phyloP scores from a whole-genome alignment of 2,113 vertebrate genomes.

The Ictidomys tridecemlineatus region DNA sequence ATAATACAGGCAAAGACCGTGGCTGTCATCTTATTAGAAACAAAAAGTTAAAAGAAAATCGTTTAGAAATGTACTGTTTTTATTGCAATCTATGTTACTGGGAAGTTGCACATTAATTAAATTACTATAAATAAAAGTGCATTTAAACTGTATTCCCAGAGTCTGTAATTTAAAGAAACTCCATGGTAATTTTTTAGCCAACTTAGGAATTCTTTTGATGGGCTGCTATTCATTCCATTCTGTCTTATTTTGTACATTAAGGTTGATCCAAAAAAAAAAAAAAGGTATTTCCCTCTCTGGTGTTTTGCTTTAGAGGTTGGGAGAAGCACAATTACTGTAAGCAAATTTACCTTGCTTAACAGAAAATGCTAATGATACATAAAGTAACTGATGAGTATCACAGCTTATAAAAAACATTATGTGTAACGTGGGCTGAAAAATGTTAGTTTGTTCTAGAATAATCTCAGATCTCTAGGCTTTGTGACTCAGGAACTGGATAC shows the following conservation, averaged over 20 bases:
- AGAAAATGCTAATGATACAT: constrained; percentile 40
- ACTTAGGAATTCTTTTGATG: constrained; percentile 28
- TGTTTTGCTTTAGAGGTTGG: constrained; percentile 40
- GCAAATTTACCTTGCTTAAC: neutral
- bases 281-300: neutral
- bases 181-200: neutral
- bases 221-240: neutral
- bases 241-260: constrained; percentile 39
- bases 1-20: neutral
- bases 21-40: constrained; percentile 35
- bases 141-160: constrained; percentile 16
- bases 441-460: constrained; percentile 50
- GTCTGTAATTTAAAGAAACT: constrained; percentile 45
- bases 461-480: neutral
- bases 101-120: constrained; percentile 59
- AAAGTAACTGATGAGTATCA: constrained; percentile 13
- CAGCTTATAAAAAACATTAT: constrained; percentile 59
- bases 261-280: neutral
- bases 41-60: constrained; percentile 18
- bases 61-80: neutral
- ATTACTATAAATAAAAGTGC: constrained; percentile 33
- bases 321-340: neutral
- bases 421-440: constrained; percentile 60
- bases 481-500: neutral
- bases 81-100: neutral